Base-by-base conservation (phyloP, 2,113 vertebrate species). In the Ophiodon elongatus region DNA sequence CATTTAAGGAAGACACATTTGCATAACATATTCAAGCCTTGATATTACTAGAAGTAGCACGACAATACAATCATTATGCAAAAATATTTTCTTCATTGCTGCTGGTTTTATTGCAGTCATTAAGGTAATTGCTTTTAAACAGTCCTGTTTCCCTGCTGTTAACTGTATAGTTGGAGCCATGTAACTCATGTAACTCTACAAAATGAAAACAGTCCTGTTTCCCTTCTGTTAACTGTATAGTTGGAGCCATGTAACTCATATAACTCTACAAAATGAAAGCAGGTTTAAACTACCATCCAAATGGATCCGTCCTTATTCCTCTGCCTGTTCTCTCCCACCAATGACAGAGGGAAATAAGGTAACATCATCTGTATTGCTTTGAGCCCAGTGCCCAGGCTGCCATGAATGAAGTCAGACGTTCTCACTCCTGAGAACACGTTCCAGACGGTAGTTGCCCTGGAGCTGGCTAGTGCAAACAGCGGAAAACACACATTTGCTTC, bases 381-480 rank as follows among this genome's bases (percentile, higher is more conserved):
- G 31, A 31, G 57, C 23, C 8, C 19, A 7, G 15, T 52, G 72
- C 57, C 31, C 25, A 15, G 45, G 17, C 23, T 25, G 68, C 31
- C 29, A 21, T 13, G 17, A 52, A 73, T 23, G 8, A 39, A 45
- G 45, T 33, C 35, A 1, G 15, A 57, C 21, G 69, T 41, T 65
- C 47, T 35, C 33, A 27, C 37, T 17, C 35, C 7, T 37, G 5
- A 13, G 43, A 43, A 27, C n/a, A 31, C 3, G 21, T 47, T 73
- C 67, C 57, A 60, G 29, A 15, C 25, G 35, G 19, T 23, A 14
- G 78, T 78, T 59, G 57, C 78, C 59, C 33, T 2, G 65, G 73
- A 64, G 69, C 57, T 52, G 59, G 25, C 21, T 63, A 23, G 33
- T 14, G 72, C 63, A 84, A 80, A 84, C 67, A 33, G 27, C 59